phyloP scores from a whole-genome alignment of 1,140 invertebrate genomes.

The Ostrea denselamellosa region DNA sequence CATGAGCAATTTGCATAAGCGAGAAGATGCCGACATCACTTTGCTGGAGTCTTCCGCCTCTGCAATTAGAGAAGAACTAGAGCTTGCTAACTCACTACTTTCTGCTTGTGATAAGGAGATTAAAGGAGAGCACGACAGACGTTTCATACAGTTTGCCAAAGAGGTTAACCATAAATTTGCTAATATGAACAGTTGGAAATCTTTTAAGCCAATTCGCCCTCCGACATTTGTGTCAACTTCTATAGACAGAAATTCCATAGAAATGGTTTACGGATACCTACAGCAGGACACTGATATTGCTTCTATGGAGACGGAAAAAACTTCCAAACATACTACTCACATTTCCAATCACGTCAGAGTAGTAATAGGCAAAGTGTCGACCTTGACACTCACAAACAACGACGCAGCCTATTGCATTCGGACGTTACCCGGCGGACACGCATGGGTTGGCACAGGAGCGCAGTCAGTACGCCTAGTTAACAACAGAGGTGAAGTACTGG shows the following conservation, averaged over 20 bases:
- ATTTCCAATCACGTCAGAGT: background rate
- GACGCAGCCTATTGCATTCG: slow-evolving; percentile 42
- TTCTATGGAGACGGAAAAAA: background rate
- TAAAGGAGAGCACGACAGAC: background rate
- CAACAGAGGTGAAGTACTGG: background rate
- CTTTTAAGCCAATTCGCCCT: slow-evolving; percentile 5
- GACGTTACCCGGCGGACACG: slow-evolving; percentile 12
- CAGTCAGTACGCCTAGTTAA: slow-evolving; percentile 4
- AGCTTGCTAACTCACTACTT: background rate
- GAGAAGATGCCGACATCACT: background rate
- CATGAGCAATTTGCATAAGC: background rate
- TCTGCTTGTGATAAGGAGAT: background rate
- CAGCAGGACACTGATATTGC: background rate
- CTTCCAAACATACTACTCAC: background rate
- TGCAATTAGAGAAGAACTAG: background rate
- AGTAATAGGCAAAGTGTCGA: background rate
- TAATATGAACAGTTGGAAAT: background rate
- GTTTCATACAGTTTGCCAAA: background rate
- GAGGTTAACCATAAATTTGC: background rate
- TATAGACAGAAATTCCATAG: background rate
- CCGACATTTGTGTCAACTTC: background rate
- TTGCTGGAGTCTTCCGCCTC: background rate
- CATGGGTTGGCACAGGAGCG: slow-evolving; percentile 33
- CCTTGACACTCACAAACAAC: background rate
- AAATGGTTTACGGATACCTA: slow-evolving; percentile 1